Evolutionary conservation across 2,797 vertebrate species (phyloP).

Genomic region (Oreortyx pictus): DNA sequence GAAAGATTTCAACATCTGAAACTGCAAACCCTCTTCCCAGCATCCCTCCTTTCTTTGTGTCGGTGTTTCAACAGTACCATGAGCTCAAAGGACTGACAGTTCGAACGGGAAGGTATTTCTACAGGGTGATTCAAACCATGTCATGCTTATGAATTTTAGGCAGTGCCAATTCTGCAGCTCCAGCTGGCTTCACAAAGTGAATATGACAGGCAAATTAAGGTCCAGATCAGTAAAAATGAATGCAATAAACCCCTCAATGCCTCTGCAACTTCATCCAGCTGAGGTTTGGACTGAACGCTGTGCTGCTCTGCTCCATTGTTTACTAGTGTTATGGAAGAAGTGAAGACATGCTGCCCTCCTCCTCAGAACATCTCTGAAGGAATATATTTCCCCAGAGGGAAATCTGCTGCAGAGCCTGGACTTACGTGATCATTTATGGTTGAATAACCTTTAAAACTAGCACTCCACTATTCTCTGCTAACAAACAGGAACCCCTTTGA

Average conservation of each 20-base stretch:
- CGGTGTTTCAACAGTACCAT: background rate
- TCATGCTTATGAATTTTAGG: slow-evolving; percentile 9
- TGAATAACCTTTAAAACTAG: slow-evolving; percentile 49
- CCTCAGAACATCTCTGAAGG: background rate
- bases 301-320: background rate
- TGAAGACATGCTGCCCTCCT: background rate
- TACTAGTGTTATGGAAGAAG: background rate
- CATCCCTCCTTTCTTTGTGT: slow-evolving; percentile 43
- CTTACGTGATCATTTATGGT: background rate
- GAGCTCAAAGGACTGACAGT: slow-evolving; percentile 1
- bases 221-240: background rate
- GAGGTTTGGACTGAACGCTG: rapidly evolving
- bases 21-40: background rate
- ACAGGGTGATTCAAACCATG: slow-evolving; percentile 38
- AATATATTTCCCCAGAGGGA: background rate
- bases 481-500: background rate
- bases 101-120: slow-evolving; percentile 44
- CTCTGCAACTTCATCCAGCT: background rate
- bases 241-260: background rate
- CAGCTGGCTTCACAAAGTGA: background rate
- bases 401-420: background rate
- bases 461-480: background rate
- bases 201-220: slow-evolving; percentile 36
- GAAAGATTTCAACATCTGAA: slow-evolving; percentile 27
- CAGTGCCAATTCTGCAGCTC: slow-evolving; percentile 39